Conservation (phyloP, 2,888 invertebrate genomes). For the Pharmacophagus antenor region DNA sequence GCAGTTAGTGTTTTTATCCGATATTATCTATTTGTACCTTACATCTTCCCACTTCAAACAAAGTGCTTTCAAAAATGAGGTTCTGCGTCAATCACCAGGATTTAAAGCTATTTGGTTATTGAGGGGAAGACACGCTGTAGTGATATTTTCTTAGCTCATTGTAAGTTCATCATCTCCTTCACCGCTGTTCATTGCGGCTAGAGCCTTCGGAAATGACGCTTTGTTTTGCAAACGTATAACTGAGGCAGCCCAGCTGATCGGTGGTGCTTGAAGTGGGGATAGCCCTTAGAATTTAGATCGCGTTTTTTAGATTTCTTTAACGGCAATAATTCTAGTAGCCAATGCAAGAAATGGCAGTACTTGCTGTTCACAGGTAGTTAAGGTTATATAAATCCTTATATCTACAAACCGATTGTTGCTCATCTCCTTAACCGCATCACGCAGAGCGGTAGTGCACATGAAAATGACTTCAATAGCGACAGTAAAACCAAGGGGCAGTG, state of each 20-base stretch:
- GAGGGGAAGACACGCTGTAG: neutral
- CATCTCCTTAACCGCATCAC: neutral
- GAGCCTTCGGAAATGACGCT: neutral
- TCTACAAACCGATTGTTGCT: neutral
- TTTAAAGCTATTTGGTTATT: conserved; percentile 1
- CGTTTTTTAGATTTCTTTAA: neutral
- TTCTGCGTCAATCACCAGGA: conserved; percentile 4
- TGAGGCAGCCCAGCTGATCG: neutral
- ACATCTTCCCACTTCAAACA: neutral
- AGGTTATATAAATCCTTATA: conserved; percentile 1
- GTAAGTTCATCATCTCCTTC: neutral
- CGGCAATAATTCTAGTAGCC: neutral
- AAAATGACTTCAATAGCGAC: neutral
- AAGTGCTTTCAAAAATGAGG: conserved; percentile 12
- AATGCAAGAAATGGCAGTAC: neutral
- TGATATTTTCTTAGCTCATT: neutral
- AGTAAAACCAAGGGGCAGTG: conserved; percentile 3
- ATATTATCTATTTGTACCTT: neutral
- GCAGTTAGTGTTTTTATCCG: neutral
- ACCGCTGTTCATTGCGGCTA: neutral
- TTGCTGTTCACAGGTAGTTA: neutral
- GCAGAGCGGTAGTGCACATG: neutral
- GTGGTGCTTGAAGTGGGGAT: neutral
- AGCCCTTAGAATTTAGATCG: neutral
- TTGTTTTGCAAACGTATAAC: neutral